Conservation (phyloP, 2,797 vertebrate genomes). For the Esox lucius region DNA sequence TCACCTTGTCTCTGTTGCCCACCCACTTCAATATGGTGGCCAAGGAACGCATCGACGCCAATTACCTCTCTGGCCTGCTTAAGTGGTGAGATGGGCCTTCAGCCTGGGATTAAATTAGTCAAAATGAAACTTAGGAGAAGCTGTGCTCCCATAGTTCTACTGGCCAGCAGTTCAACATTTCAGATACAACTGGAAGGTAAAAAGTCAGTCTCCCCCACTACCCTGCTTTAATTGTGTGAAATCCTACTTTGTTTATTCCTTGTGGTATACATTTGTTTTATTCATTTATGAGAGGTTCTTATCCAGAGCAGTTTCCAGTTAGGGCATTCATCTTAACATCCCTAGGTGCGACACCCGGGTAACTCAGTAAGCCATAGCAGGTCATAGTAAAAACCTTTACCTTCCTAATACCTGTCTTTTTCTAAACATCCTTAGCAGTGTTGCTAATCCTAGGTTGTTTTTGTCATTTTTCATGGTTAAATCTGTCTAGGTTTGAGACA, state of each 20-base stretch:
- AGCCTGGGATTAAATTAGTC: not conserved
- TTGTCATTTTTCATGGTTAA: not conserved
- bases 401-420: not conserved
- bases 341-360: too few relatives aligned
- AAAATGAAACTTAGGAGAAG: too few relatives aligned
- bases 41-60: conserved; percentile 67
- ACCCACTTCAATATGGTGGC: conserved; percentile 70
- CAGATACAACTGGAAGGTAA: too few relatives aligned
- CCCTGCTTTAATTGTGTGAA: not conserved
- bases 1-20: conserved; percentile 89
- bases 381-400: not conserved
- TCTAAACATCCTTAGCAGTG: not conserved
- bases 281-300: too few relatives aligned
- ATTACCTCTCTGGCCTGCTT: conserved; percentile 81
- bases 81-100: conserved; percentile 79
- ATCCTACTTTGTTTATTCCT: not conserved
- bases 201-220: too few relatives aligned
- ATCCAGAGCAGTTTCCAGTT: too few relatives aligned
- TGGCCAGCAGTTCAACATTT: too few relatives aligned
- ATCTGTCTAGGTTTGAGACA: conserved; percentile 79
- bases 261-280: not conserved
- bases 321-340: too few relatives aligned
- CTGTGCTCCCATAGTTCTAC: too few relatives aligned
- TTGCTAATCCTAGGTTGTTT: not conserved
- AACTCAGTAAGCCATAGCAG: too few relatives aligned